Conservation (phyloP, 2,797 vertebrate species). For the Cyclopterus lumpus region DNA sequence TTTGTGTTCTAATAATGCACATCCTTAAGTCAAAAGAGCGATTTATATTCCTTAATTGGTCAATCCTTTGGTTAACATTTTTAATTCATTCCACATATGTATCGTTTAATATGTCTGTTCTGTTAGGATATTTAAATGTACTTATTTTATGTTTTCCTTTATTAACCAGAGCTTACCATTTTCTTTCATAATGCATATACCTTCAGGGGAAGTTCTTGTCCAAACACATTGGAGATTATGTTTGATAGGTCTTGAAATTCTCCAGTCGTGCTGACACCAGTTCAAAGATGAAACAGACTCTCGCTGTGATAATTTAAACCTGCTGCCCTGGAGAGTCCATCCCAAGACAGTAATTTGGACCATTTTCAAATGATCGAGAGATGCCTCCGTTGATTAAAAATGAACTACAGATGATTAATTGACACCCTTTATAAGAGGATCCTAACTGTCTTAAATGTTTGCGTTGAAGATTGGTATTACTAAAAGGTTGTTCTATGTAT, state of each 20-base stretch:
- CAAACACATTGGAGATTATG: conserved; percentile 36
- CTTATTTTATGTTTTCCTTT: conserved; percentile 7
- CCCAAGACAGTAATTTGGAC: conserved; percentile 74
- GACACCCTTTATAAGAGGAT: conserved; percentile 58
- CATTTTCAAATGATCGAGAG: conserved; percentile 72
- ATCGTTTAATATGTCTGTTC: conserved; percentile 7
- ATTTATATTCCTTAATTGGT: background rate
- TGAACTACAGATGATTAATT: conserved; percentile 78
- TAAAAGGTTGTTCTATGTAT: conserved; percentile 4
- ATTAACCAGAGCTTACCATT: conserved; percentile 40
- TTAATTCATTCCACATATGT: conserved; percentile 8
- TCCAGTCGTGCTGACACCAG: conserved; percentile 59
- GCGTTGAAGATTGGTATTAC: conserved; percentile 23
- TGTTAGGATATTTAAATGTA: conserved; percentile 9
- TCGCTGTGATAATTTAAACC: conserved; percentile 58
- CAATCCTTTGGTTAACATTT: conserved; percentile 22
- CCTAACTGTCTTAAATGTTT: conserved; percentile 55
- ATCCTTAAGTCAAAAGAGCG: background rate
- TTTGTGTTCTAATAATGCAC: conserved; percentile 4
- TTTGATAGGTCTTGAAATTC: conserved; percentile 47
- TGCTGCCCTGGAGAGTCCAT: conserved; percentile 57
- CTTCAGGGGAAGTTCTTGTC: conserved; percentile 21
- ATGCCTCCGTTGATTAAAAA: conserved; percentile 75
- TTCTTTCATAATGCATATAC: conserved; percentile 44
- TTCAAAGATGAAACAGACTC: conserved; percentile 66